Conservation (phyloP, 2,888 invertebrate species). For the Hyposoter didymator region DNA sequence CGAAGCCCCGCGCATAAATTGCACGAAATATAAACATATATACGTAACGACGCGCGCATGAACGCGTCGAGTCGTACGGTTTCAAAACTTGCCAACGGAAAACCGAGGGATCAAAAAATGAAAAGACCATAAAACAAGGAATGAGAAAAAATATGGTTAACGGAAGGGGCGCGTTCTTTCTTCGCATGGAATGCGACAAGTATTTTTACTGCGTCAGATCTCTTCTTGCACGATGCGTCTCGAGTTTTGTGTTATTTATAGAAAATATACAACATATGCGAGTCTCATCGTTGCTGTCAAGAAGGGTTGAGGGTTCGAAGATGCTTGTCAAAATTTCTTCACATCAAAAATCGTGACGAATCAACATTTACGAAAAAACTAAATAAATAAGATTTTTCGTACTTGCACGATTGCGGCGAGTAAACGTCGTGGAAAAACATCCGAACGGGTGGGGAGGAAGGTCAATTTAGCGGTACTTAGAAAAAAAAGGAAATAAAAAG, state of each 20-base stretch:
- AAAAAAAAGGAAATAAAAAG: slow-evolving; percentile 18
- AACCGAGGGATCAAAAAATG: neutral
- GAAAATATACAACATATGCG: slow-evolving; percentile 64
- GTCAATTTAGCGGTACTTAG: slow-evolving; percentile 12
- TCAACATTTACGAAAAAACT: neutral
- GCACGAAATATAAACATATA: neutral
- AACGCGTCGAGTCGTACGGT: slow-evolving; percentile 17
- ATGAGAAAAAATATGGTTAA: slow-evolving; percentile 21
- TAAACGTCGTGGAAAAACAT: neutral
- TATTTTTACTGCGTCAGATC: slow-evolving; percentile 60
- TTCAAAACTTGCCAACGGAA: slow-evolving; percentile 23
- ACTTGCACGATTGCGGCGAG: neutral
- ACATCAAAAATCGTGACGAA: slow-evolving; percentile 4
- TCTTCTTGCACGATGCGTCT: slow-evolving; percentile 45
- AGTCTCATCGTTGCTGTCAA: slow-evolving; percentile 66
- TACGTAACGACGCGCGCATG: neutral
- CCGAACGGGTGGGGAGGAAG: slow-evolving; percentile 30
- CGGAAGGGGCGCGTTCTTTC: neutral
- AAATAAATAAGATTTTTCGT: neutral
- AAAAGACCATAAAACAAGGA: neutral
- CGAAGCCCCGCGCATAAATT: slow-evolving; percentile 29
- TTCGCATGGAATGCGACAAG: slow-evolving; percentile 53
- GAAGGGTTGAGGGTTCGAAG: slow-evolving; percentile 38
- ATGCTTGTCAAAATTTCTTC: neutral
- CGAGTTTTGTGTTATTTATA: slow-evolving; percentile 76